Evolutionary conservation across 1,140 invertebrate genomes (phyloP).

Genomic region (Acromyrmex heyeri): DNA sequence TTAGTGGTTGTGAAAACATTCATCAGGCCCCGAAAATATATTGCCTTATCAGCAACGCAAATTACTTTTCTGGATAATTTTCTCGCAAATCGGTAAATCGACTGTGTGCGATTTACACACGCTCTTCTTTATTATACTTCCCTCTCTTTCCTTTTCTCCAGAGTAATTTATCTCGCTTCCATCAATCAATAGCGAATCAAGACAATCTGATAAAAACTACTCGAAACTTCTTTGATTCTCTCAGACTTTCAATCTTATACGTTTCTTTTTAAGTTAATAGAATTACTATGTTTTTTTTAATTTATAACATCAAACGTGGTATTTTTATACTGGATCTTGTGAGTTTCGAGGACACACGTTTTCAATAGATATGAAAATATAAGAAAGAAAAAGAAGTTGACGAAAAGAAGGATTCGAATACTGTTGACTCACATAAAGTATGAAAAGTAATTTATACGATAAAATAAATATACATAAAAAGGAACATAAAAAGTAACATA

Average conservation of each 20-base stretch:
- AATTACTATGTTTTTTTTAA: not conserved
- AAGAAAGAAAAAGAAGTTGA: not conserved
- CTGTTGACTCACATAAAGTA: not conserved
- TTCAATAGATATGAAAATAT: slow-evolving; percentile 23
- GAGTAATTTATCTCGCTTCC: not conserved
- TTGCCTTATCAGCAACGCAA: not conserved
- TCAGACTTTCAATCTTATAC: not conserved
- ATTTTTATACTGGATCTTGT: not conserved
- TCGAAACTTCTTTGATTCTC: not conserved
- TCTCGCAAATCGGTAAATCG: not conserved
- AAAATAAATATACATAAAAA: not conserved
- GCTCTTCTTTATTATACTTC: not conserved
- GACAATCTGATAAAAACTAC: not conserved
- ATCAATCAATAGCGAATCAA: slow-evolving; percentile 10
- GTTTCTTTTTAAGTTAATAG: not conserved
- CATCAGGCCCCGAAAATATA: not conserved
- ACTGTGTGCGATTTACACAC: not conserved
- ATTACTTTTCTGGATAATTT: slow-evolving; percentile 14
- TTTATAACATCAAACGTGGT: not conserved
- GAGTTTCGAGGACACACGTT: not conserved
- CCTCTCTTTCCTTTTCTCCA: not conserved
- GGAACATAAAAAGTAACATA: not conserved
- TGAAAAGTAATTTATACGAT: not conserved
- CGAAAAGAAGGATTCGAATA: not conserved
- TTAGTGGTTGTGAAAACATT: slow-evolving; percentile 2